A percentile compares a stretch with the other conserved stretches of the same genome.
phyloP scores from a whole-genome alignment of 2,888 invertebrate genomes.

The Scaeva pyrastri region DNA sequence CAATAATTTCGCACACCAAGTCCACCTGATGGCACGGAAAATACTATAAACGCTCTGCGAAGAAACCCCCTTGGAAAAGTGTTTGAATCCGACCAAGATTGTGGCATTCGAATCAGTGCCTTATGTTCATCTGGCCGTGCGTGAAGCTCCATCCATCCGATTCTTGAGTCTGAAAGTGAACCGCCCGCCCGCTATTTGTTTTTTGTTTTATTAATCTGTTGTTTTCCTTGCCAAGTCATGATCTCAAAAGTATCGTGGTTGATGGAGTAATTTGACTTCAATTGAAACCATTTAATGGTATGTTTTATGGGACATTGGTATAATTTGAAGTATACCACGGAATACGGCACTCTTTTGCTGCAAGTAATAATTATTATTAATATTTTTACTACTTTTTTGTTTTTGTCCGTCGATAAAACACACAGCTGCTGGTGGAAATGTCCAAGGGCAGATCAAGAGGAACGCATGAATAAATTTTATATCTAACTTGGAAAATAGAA shows the following conservation, averaged over 20 bases:
- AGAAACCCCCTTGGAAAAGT: slow-evolving; percentile 12
- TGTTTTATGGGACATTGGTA: slow-evolving; percentile 60
- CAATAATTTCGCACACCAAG: slow-evolving; percentile 28
- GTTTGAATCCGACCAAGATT: slow-evolving; percentile 26
- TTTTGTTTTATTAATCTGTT: too few relatives aligned
- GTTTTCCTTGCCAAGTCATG: not conserved
- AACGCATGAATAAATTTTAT: slow-evolving; percentile 55
- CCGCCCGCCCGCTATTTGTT: slow-evolving; percentile 16
- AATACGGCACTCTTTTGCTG: slow-evolving; percentile 33
- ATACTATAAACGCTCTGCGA: slow-evolving; percentile 8
- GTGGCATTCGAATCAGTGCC: slow-evolving; percentile 24
- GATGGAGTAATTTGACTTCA: slow-evolving; percentile 46
- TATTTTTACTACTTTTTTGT: slow-evolving; percentile 1
- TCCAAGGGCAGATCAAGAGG: slow-evolving; percentile 29
- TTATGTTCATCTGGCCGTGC: slow-evolving; percentile 63
- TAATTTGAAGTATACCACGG: too few relatives aligned
- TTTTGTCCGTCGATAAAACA: not conserved
- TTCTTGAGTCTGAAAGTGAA: slow-evolving; percentile 47
- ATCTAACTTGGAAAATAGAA: slow-evolving; percentile 4
- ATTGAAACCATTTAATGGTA: slow-evolving; percentile 60
- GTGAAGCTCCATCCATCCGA: slow-evolving; percentile 70
- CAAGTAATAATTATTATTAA: slow-evolving; percentile 55
- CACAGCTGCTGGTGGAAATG: slow-evolving; percentile 34
- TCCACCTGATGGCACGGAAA: slow-evolving; percentile 1
- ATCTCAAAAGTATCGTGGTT: slow-evolving; percentile 22